Conservation (phyloP, 2,888 invertebrate species). For the Arctia plantaginis region DNA sequence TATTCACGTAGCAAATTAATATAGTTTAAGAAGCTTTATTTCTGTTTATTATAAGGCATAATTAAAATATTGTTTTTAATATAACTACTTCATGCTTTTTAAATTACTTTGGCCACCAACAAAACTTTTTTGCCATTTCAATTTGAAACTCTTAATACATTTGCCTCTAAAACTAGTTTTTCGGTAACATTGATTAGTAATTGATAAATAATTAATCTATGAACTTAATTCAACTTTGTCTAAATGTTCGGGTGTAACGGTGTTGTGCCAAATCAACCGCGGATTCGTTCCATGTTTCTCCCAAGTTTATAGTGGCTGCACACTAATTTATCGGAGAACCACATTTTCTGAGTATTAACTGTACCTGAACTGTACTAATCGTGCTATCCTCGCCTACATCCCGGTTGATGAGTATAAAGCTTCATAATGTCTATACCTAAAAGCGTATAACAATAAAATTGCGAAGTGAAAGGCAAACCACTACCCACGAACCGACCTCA, state of each 20-base stretch:
- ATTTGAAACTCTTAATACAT: not conserved
- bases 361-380: conserved; percentile 34
- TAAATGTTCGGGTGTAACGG: conserved; percentile 10
- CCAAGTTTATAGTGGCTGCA: conserved; percentile 8
- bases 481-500: conserved; percentile 66
- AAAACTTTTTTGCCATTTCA: not conserved
- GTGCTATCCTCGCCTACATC: conserved; percentile 25
- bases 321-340: conserved; percentile 23
- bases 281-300: conserved; percentile 18
- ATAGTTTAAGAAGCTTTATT: not conserved
- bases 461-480: conserved; percentile 79
- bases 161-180: not conserved
- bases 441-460: conserved; percentile 59
- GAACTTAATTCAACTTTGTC: not conserved
- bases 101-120: not conserved
- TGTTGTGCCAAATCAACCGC: not conserved
- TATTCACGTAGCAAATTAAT: not conserved
- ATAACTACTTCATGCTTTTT: not conserved
- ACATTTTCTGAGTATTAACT: conserved; percentile 36
- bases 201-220: not conserved
- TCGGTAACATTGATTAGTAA: not conserved
- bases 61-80: not conserved
- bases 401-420: conserved; percentile 33
- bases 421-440: conserved; percentile 42
- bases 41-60: not conserved